phyloP scores from a whole-genome alignment of 2,113 vertebrate genomes.

The Dasyprocta punctata region DNA sequence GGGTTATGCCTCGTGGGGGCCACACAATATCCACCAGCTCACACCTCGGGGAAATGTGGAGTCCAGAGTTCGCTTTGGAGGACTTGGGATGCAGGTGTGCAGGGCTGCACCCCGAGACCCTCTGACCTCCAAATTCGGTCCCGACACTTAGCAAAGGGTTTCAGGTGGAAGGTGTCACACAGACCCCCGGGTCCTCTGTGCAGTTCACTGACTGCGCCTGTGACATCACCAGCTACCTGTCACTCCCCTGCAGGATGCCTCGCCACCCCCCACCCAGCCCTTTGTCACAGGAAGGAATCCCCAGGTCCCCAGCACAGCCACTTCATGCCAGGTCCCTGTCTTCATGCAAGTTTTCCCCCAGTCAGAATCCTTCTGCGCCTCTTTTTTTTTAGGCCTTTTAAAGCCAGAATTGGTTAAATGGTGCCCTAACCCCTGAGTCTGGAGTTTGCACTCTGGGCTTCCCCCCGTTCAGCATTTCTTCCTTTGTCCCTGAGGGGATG shows the following conservation, averaged over 20 bases:
- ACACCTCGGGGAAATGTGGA: not conserved
- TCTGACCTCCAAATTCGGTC: not conserved
- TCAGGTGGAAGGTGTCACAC: not conserved
- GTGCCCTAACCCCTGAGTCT: not conserved
- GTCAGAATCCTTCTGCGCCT: not conserved
- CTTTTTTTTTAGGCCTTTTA: not conserved
- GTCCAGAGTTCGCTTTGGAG: not conserved
- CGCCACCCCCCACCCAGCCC: not conserved
- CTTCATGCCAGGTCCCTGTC: no score
- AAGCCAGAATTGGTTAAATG: not conserved
- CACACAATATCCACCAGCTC: no score
- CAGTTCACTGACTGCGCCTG: not conserved
- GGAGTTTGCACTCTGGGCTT: no score
- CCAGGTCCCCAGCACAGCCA: no score
- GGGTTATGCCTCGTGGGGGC: not conserved
- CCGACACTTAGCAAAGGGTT: not conserved
- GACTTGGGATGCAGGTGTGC: no score
- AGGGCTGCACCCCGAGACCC: not conserved
- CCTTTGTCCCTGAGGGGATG: not conserved
- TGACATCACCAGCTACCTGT: not conserved
- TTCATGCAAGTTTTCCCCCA: no score
- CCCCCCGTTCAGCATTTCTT: accelerated
- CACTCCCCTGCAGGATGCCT: not conserved
- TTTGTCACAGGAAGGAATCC: not conserved
- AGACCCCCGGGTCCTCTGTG: accelerated